Evolutionary conservation across 2,797 vertebrate species (phyloP), one percentile per base, ranked within the genome.

Genomic region (Phaenicophaeus curvirostris): DNA sequence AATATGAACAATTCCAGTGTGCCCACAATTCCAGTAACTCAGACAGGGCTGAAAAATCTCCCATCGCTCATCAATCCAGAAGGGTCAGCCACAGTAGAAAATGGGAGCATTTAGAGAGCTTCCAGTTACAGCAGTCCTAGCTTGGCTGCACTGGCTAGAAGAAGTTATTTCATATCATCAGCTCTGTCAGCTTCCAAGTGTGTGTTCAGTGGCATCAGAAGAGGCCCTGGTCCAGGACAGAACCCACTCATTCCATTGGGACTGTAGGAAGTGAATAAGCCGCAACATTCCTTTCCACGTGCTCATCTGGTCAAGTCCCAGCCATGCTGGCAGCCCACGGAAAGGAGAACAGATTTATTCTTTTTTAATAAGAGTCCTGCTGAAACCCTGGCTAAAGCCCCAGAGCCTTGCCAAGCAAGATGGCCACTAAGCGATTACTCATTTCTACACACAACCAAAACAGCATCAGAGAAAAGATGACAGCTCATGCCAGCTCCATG

Each of bases 231-330:
- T 73, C 66, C 94, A 87, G 53, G n/a, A 82, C 53, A 71, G 71
- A 93, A 66, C 80, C 79, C 55, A 85, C 89, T 85, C 67, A 17
- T 10, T 80, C 30, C 74, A 92, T 54, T 27, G 79, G 59, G 58
- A 58, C 79, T 1, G 3, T 30, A 90, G 69, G 90, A 93, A 77
- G 71, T 37, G 69, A 93, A 24, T 65, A 94, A 95, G 44, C 41
- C 74, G 48, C 67, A 88, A 44, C 83, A 89, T 93, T 95, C 91
- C 87, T 82, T 90, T 91, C 74, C 35, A 33, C 3, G 4, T 85
- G 68, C 13, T 95, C 78, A 91, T 94, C 37, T 83, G 76, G 53
- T 80, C 51, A 62, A 55, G 63, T 35, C 89, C 88, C 39, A 3
- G 75, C 44, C 46, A 50, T 18, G 53, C 55, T 93, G 57, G 66